A percentile compares a stretch with the other conserved stretches of the same genome.
Evolutionary conservation across 2,797 vertebrate genomes (phyloP).

Genomic region (Leontocebus nigricollis): DNA sequence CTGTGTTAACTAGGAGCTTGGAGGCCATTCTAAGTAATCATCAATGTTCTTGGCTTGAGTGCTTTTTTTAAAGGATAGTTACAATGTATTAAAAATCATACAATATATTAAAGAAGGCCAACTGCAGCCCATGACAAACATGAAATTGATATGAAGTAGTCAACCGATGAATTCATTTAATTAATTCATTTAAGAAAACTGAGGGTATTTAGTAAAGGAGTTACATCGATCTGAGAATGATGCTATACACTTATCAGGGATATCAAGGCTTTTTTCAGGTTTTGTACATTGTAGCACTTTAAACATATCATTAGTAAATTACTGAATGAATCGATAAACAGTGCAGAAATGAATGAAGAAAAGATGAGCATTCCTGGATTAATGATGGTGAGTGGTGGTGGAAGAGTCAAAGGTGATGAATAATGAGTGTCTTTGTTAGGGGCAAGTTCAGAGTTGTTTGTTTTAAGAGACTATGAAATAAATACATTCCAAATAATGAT

Average conservation of each 20-base stretch:
- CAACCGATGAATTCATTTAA: background rate
- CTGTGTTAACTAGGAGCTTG: background rate
- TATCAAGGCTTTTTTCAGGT: background rate
- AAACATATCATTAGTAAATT: background rate
- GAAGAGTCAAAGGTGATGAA: background rate
- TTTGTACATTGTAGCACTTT: background rate
- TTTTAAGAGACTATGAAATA: background rate
- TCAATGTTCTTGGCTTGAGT: background rate
- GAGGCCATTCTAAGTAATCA: background rate
- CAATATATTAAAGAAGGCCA: background rate
- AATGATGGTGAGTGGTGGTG: fast-evolving
- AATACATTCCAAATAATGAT: background rate
- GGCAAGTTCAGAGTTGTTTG: background rate
- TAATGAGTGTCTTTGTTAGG: background rate
- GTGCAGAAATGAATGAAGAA: background rate
- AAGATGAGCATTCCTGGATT: background rate
- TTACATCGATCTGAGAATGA: background rate
- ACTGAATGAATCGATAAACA: background rate
- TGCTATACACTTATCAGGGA: background rate
- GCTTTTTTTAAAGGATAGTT: background rate
- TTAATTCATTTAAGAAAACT: background rate
- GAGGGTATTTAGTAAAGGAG: too few relatives aligned
- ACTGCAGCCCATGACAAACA: background rate
- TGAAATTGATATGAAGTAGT: too few relatives aligned
- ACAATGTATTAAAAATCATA: background rate